phyloP scores from a whole-genome alignment of 1,140 invertebrate genomes.

The Zaprionus davidi region DNA sequence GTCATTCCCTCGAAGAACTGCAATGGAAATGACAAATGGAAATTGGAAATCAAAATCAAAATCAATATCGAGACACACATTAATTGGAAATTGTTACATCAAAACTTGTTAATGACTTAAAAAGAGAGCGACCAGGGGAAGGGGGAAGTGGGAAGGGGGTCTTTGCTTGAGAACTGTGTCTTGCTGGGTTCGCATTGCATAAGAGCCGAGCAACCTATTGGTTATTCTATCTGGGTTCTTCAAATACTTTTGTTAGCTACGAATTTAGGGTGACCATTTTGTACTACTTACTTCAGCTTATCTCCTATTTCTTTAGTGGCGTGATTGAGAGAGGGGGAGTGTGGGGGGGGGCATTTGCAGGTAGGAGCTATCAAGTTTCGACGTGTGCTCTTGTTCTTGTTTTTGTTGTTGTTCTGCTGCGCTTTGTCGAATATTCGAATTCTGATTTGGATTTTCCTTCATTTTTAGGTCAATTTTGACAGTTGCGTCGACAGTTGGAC shows the following conservation, averaged over 20 bases:
- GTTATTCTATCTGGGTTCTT: conserved; percentile 31
- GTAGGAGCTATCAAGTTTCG: conserved; percentile 61
- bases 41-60: neutral
- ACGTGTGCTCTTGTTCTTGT: conserved; percentile 4
- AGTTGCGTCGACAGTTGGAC: conserved; percentile 67
- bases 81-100: neutral
- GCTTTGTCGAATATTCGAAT: conserved; percentile 53
- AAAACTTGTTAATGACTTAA: neutral
- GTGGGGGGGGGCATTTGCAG: conserved; percentile 4
- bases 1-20: conserved; percentile 82
- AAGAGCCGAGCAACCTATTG: conserved; percentile 15
- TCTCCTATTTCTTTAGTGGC: conserved; percentile 36
- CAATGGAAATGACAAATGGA: conserved; percentile 1
- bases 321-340: neutral
- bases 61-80: neutral
- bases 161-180: conserved; percentile 1
- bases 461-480: conserved; percentile 81
- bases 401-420: conserved; percentile 32
- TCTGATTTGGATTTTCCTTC: conserved; percentile 42
- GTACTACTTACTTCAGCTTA: conserved; percentile 31
- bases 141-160: neutral
- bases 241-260: conserved; percentile 11
- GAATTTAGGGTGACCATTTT: conserved; percentile 41
- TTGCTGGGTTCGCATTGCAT: conserved; percentile 15
- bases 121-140: neutral